Conservation (phyloP, 2,797 vertebrate genomes). For the Falco biarmicus region DNA sequence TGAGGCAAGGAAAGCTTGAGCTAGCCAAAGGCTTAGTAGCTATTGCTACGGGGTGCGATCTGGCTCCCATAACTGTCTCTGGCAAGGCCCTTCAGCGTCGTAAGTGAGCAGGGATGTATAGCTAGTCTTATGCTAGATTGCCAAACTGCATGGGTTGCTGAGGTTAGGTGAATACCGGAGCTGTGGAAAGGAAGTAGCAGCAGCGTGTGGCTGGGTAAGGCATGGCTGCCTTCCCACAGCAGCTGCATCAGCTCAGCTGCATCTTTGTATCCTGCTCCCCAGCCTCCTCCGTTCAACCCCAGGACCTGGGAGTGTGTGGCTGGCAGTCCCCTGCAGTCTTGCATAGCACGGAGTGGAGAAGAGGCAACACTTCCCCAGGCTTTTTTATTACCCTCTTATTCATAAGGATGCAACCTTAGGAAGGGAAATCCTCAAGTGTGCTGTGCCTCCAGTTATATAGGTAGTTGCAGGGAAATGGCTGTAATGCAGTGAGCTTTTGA, state of each 20-base stretch:
- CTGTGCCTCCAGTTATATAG: not conserved
- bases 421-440: not conserved
- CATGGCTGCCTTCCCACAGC: not conserved
- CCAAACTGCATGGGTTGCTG: not conserved
- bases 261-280: not conserved
- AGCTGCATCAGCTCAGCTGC: not conserved
- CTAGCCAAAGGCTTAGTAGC: not conserved
- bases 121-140: not conserved
- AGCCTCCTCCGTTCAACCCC: not conserved
- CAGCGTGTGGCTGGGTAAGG: not conserved
- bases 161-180: not conserved
- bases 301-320: not conserved
- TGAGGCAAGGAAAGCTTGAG: not conserved
- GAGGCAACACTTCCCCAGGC: not conserved
- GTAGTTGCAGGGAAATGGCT: not conserved
- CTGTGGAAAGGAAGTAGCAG: not conserved
- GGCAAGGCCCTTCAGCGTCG: not conserved
- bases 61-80: not conserved
- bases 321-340: not conserved
- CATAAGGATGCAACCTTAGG: not conserved
- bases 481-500: not conserved
- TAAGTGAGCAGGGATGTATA: not conserved
- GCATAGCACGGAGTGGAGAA: not conserved
- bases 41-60: not conserved
- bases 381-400: not conserved